phyloP scores from a whole-genome alignment of 2,888 invertebrate species.

The Platynereis dumerilii region DNA sequence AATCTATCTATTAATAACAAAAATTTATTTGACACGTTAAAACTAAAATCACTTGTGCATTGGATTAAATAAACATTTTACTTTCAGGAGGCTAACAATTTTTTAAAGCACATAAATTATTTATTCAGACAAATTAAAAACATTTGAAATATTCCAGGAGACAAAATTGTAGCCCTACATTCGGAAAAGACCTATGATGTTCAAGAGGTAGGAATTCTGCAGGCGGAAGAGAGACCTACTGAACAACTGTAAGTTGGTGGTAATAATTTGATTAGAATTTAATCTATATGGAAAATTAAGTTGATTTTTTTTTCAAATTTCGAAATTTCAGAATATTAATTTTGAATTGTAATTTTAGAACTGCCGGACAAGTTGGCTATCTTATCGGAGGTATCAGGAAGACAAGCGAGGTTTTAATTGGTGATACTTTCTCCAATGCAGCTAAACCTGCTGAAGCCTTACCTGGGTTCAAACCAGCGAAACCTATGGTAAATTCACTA shows the following conservation, averaged over 20 bases:
- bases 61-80: no score
- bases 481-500: slow-evolving; percentile 72
- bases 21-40: no score
- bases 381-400: slow-evolving; percentile 81
- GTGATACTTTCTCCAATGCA: slow-evolving; percentile 75
- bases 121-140: no score
- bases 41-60: no score
- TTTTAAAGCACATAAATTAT: no score
- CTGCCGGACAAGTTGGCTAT: slow-evolving; percentile 93
- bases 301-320: no score
- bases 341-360: slow-evolving; percentile 46
- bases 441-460: slow-evolving; percentile 68
- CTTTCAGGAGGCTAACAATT: no score
- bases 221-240: slow-evolving; percentile 70
- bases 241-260: slow-evolving; percentile 61
- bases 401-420: slow-evolving; percentile 76
- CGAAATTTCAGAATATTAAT: no score
- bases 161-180: slow-evolving; percentile 75
- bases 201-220: slow-evolving; percentile 78
- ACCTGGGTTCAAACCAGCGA: slow-evolving; percentile 73
- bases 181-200: slow-evolving; percentile 80
- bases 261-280: no score
- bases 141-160: slow-evolving; percentile 68
- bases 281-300: no score
- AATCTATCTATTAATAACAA: no score